Percentiles rank a stretch among this genome's conserved stretches.
phyloP scores from a whole-genome alignment of 2,888 invertebrate species.

The Melanotus villosus region DNA sequence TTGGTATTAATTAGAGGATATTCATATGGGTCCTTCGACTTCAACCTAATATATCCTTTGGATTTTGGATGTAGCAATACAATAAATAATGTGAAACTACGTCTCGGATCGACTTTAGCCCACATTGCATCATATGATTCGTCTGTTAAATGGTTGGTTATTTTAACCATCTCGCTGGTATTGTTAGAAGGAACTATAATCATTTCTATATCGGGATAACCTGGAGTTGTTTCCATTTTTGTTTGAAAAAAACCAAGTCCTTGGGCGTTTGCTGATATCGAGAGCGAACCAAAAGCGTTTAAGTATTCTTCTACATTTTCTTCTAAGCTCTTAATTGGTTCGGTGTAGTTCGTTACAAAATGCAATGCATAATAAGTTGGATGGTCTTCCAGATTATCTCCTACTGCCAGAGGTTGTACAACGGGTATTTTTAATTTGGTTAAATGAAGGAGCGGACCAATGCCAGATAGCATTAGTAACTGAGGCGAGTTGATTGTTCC shows the following conservation, averaged over 20 bases:
- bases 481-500: slow-evolving; percentile 88
- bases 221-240: slow-evolving; percentile 14
- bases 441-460: slow-evolving; percentile 78
- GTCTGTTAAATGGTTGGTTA: not conserved
- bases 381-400: slow-evolving; percentile 84
- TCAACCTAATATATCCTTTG: slow-evolving; percentile 69
- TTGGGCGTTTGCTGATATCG: slow-evolving; percentile 53
- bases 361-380: slow-evolving; percentile 78
- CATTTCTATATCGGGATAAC: slow-evolving; percentile 48
- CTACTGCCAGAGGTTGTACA: slow-evolving; percentile 79
- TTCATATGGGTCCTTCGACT: slow-evolving; percentile 73
- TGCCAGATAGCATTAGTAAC: slow-evolving; percentile 85
- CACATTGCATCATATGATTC: not conserved
- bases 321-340: slow-evolving; percentile 23
- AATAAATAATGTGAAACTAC: slow-evolving; percentile 58
- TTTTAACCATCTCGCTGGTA: slow-evolving; percentile 60
- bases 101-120: slow-evolving; percentile 19
- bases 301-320: slow-evolving; percentile 48
- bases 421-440: slow-evolving; percentile 72
- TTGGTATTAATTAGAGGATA: slow-evolving; percentile 78
- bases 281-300: slow-evolving; percentile 49
- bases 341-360: slow-evolving; percentile 73
- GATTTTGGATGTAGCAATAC: slow-evolving; percentile 70
- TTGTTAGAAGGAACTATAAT: slow-evolving; percentile 33
- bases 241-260: slow-evolving; percentile 46